Conservation (phyloP, 2,113 vertebrate genomes). For the Ginglymostoma cirratum region DNA sequence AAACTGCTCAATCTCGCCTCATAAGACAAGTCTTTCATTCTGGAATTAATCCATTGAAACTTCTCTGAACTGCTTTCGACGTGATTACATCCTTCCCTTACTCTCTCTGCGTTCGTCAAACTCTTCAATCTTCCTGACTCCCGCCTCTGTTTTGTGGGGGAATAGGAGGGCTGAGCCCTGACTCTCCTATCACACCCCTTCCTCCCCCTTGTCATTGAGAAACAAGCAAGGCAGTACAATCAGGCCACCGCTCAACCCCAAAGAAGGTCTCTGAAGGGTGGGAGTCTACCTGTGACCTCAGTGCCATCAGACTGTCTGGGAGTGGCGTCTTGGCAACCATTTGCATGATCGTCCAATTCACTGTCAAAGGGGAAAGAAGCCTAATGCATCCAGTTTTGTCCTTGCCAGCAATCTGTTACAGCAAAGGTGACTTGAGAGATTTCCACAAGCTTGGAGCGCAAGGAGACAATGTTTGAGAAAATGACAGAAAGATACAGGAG, state of each 20-base stretch:
- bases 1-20: too few species aligned
- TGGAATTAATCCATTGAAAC: too few species aligned
- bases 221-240: background rate
- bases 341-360: background rate
- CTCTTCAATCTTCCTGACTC: background rate
- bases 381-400: background rate
- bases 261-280: background rate
- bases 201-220: background rate
- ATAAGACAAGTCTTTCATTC: too few species aligned
- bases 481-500: background rate
- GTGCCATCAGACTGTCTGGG: background rate
- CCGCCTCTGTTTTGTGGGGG: background rate
- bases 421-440: background rate
- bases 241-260: background rate
- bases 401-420: background rate
- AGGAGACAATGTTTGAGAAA: background rate
- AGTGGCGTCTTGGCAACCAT: background rate
- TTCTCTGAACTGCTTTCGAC: too few species aligned
- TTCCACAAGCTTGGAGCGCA: background rate
- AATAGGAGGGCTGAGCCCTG: background rate
- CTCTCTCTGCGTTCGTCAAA: background rate
- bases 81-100: too few species aligned
- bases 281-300: too few species aligned
- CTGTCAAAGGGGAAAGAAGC: background rate
- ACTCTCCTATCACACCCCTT: background rate